Base-by-base conservation (phyloP, 2,888 invertebrate species). In the Archips xylosteana region DNA sequence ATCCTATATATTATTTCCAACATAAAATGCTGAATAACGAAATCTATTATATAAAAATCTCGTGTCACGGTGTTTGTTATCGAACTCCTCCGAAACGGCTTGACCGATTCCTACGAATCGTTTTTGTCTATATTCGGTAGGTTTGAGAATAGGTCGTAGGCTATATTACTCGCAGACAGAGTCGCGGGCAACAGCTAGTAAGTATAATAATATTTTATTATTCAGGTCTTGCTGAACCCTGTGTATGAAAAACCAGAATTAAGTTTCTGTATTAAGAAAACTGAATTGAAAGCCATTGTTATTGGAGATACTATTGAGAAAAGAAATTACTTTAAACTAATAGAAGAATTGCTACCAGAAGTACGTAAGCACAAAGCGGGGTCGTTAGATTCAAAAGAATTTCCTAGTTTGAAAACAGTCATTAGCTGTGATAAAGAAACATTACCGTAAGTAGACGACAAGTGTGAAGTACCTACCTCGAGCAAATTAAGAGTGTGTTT, bases 191-290 rank as follows among this genome's bases (percentile, higher is more conserved):
- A 23, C 23, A 23, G 23, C 23, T 23, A 23, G 23, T n/a, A 51
- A 15, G 54, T 54, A 6, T 34, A 23, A 42, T 2, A n/a, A 32
- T 62, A 32, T 34, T 34, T 34, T 13, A n/a, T 49, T 67, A 84
- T 84, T 47, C 86, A 97, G 96, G 97, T 97, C 2, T 96, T 96
- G 67, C 95, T 98, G 67, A 98, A 99, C 85, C 97, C 98, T 0
- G 95, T 95, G 0, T 98, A 97, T 85, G 96, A 96, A 83, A 92
- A 95, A 9, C 84, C 90, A 0, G 98, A 99, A 86, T 81, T 98
- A 2, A 94, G 96, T 71, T 97, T 96, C 85, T 96, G 96, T 74
- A 84, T 99, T 10, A 95, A 96, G 64, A 97, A 97, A 90, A 97
- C 97, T 0, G 95, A 94, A 0, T 91, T 96, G 23, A 96, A 96